These are phyloP conservation scores for Emmelina monodactyla DNA, from an alignment of 2,888 invertebrate genomes.

Conservation along the genomic window DNA sequence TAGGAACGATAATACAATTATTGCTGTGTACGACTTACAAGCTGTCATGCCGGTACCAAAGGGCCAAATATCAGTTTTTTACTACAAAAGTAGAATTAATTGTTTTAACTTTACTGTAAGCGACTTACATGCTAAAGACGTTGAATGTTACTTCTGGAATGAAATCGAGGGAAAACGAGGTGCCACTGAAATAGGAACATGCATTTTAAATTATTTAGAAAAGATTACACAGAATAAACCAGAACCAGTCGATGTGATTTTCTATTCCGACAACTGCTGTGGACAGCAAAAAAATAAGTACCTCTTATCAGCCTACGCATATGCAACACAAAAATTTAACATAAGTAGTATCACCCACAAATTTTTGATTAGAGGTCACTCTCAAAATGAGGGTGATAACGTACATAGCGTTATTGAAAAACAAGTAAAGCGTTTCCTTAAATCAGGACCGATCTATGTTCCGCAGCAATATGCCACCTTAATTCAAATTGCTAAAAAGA, in stretches of 20 bases:
- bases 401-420: slow-evolving; percentile 10
- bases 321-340: too few relatives aligned
- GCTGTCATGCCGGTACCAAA: slow-evolving; percentile 3
- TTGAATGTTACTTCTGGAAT: slow-evolving; percentile 11
- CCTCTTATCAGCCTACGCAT: slow-evolving; percentile 11
- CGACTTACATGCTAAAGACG: slow-evolving; percentile 11
- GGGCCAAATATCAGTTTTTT: slow-evolving; percentile 8
- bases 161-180: slow-evolving; percentile 10
- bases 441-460: slow-evolving; percentile 5
- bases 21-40: slow-evolving; percentile 3
- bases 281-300: slow-evolving; percentile 14
- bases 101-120: slow-evolving; percentile 14
- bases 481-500: slow-evolving; percentile 23
- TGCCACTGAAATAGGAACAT: slow-evolving; percentile 8
- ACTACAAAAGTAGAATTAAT: slow-evolving; percentile 14
- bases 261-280: slow-evolving; percentile 13
- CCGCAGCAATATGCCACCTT: slow-evolving; percentile 12
- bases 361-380: slow-evolving; percentile 10
- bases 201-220: slow-evolving; percentile 8
- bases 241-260: slow-evolving; percentile 2
- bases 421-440: slow-evolving; percentile 11
- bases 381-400: slow-evolving; percentile 13
- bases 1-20: slow-evolving; percentile 2
- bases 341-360: slow-evolving; percentile 11
- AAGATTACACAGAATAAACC: slow-evolving; percentile 1